Conservation (phyloP, 1,140 invertebrate genomes). For the Hyposmocoma kahamanoa region DNA sequence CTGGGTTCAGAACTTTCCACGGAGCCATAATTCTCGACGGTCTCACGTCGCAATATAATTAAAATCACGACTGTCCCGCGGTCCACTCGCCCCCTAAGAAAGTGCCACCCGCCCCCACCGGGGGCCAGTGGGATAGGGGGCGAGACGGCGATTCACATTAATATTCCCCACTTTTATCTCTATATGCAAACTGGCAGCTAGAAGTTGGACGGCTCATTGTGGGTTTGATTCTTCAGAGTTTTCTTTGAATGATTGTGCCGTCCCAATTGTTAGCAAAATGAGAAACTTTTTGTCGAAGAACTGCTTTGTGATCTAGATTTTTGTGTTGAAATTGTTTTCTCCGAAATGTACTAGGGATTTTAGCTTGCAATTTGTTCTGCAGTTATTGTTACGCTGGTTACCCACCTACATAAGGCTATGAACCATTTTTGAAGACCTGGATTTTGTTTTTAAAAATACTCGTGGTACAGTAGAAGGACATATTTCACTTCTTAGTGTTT, state of each 20-base stretch:
- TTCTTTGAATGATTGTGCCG: constrained; percentile 68
- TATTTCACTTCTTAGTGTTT: too few species aligned
- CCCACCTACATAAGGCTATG: too few species aligned
- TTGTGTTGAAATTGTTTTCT: too few species aligned
- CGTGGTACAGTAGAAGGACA: too few species aligned
- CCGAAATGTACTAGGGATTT: too few species aligned
- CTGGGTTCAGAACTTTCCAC: constrained; percentile 13
- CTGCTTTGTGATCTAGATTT: constrained; percentile 1
- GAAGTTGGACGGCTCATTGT: constrained; percentile 65
- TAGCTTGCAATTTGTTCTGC: too few species aligned
- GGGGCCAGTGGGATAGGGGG: constrained; percentile 20
- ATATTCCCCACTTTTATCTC: constrained; percentile 71
- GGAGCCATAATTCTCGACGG: constrained; percentile 49
- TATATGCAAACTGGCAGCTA: constrained; percentile 72
- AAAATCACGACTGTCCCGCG: constrained; percentile 67
- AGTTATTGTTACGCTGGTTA: too few species aligned
- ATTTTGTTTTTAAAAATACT: too few species aligned
- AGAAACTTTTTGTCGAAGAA: constrained; percentile 45
- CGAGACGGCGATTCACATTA: constrained; percentile 58
- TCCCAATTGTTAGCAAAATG: constrained; percentile 52
- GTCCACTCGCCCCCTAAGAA: constrained; percentile 56
- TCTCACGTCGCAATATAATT: constrained; percentile 68
- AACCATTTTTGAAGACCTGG: too few species aligned
- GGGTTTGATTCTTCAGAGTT: constrained; percentile 61
- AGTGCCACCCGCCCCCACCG: constrained; percentile 17